Conservation (phyloP, 2,797 vertebrate genomes). For the Argentina silus region DNA sequence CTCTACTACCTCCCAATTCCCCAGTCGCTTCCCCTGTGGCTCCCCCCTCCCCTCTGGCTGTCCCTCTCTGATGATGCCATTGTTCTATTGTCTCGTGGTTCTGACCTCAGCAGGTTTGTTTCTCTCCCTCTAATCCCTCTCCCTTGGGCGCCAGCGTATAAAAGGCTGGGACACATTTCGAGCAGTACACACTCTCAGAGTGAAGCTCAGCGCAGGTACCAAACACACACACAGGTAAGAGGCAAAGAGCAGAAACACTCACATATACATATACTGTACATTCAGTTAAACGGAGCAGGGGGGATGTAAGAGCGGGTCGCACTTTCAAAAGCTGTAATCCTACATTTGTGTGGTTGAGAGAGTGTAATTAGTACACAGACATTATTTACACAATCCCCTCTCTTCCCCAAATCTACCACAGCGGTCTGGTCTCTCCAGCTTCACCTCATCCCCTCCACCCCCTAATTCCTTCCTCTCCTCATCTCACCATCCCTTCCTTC, state of each 20-base stretch:
- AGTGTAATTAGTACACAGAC: no score
- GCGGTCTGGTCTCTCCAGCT: not conserved
- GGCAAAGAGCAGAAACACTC: slow-evolving; percentile 9
- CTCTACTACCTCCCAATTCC: not conserved
- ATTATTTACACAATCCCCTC: no score
- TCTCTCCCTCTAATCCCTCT: slow-evolving; percentile 77
- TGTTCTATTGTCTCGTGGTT: slow-evolving; percentile 75
- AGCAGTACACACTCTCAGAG: slow-evolving; percentile 75
- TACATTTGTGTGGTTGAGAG: no score
- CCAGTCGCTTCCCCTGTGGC: slow-evolving; percentile 15
- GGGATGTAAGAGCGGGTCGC: not conserved
- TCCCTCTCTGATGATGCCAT: slow-evolving; percentile 76
- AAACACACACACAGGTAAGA: slow-evolving; percentile 77
- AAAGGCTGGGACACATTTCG: slow-evolving; percentile 57
- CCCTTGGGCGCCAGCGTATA: slow-evolving; percentile 81
- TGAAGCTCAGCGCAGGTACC: slow-evolving; percentile 69
- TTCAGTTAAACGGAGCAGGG: not conserved
- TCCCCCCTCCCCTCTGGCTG: slow-evolving; percentile 32
- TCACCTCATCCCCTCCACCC: not conserved
- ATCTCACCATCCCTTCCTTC: not conserved
- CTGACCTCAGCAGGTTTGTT: slow-evolving; percentile 79
- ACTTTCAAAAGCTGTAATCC: not conserved
- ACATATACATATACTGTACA: not conserved
- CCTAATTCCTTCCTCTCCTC: not conserved
- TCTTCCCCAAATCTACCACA: no score